Evolutionary conservation across 1,140 invertebrate species (phyloP).

Genomic region (Megalonaias nervosa): DNA sequence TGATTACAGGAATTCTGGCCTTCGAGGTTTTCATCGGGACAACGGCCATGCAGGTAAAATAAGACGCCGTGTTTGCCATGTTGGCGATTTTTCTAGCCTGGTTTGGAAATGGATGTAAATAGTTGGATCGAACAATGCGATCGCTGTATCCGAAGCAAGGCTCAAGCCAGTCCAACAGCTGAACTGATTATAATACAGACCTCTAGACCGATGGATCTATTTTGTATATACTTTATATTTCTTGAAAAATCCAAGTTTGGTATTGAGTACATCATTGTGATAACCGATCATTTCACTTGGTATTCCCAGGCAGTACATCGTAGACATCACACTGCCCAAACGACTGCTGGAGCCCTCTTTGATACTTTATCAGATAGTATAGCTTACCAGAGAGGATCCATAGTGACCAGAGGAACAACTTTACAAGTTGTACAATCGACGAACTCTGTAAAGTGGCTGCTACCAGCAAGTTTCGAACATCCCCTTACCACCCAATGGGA

Average conservation of each 20-base stretch:
- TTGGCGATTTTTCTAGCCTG: conserved; percentile 21
- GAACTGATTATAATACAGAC: neutral
- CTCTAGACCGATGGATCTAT: conserved; percentile 3
- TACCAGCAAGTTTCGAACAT: conserved; percentile 30
- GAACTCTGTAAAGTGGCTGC: conserved; percentile 14
- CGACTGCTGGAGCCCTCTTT: conserved; percentile 27
- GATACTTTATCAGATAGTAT: conserved; percentile 24
- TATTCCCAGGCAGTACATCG: conserved; percentile 22
- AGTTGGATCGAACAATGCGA: neutral
- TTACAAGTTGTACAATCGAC: conserved; percentile 24
- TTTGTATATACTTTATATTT: conserved; percentile 15
- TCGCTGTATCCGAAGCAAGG: conserved; percentile 3
- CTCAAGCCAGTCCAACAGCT: neutral
- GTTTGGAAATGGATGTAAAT: conserved; percentile 5
- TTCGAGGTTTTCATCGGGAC: conserved; percentile 12
- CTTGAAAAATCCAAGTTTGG: conserved; percentile 19
- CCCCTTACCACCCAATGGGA: conserved; percentile 56
- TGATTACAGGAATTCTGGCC: neutral
- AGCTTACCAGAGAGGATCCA: conserved; percentile 22
- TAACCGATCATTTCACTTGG: conserved; percentile 24
- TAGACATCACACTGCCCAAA: conserved; percentile 16
- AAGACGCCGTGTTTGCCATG: conserved; percentile 5
- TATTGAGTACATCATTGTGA: conserved; percentile 24
- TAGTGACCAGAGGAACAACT: conserved; percentile 29
- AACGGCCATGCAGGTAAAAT: conserved; percentile 18